phyloP scores from a whole-genome alignment of 2,113 vertebrate species.

The Grantiella picta region DNA sequence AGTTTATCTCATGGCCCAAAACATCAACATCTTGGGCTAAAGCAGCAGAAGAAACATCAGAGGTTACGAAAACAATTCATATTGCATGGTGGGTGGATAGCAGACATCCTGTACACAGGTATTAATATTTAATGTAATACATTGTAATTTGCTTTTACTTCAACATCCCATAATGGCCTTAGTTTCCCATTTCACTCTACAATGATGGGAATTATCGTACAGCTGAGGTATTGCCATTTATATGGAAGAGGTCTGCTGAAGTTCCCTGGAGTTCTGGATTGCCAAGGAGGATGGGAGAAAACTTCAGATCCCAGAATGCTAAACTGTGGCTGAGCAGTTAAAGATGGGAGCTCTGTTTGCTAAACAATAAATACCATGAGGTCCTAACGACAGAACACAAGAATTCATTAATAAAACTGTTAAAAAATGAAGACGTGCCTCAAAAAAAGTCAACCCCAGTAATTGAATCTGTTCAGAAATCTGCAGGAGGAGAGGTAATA shows the following conservation, averaged over 20 bases:
- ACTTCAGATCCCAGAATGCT: not conserved
- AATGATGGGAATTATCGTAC: not conserved
- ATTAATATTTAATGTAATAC: constrained; percentile 57
- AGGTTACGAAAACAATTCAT: not conserved
- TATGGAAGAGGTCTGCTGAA: not conserved
- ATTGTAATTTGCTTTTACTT: constrained; percentile 19
- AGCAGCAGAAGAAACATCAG: not conserved
- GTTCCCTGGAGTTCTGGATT: not conserved
- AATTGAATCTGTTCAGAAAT: not conserved
- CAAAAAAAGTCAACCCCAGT: not conserved
- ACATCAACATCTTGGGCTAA: not conserved
- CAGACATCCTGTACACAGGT: not conserved
- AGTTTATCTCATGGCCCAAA: not conserved
- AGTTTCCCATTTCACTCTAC: not conserved
- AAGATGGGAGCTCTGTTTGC: not conserved
- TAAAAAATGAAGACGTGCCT: not conserved
- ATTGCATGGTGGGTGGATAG: not conserved
- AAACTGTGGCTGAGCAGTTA: not conserved
- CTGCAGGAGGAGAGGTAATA: not conserved
- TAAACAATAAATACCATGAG: not conserved
- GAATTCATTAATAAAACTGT: not conserved
- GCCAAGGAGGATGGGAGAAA: not conserved
- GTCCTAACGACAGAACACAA: not conserved
- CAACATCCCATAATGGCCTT: not conserved
- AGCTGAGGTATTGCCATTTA: not conserved